Evolutionary conservation across 1,140 invertebrate genomes (phyloP), one percentile per base, ranked within the genome.

Genomic region (Lineus longissimus): DNA sequence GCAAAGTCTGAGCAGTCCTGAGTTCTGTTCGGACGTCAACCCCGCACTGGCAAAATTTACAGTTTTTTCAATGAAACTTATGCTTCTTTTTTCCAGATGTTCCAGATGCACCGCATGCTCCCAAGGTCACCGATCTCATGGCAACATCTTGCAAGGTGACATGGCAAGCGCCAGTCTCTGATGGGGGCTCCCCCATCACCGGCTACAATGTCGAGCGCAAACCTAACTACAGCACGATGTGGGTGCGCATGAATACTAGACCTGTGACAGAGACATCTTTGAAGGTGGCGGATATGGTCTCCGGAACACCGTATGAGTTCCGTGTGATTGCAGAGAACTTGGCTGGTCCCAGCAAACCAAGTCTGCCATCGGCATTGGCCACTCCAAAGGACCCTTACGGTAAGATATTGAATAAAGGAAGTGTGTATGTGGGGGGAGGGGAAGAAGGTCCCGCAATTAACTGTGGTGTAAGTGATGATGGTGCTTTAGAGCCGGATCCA

Each of bases 311-410:
- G 9, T 74, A 74, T 47, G n/a, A 43, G 23, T 73, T 74, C 87
- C 87, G 95, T 58, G 94, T 99, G 0, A 89, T 94, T 85, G 95
- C 96, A 59, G 95, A 98, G 81, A 99, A 98, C 83, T 89, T 94
- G 75, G 95, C 97, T 75, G 96, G 95, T 58, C 88, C 90, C 61
- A 97, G 94, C 22, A 94, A 98, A 70, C 92, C 95, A 4, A 91
- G 83, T 31, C 68, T 76, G 29, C 70, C 73, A 51, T 70, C 73
- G 9, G 70, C 71, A 33, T 59, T 67, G 11, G 70, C 74, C 2
- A 64, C 73, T 0, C 76, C 72, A 0, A 69, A 67, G 55, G 70
- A 98, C 86, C 94, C 94, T 74, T 95, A 95, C 81, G 93, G 87
- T 87, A 82, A 80, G 84, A 69, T 23, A 13, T 27, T n/a, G 6